Evolutionary conservation across 2,113 vertebrate species (phyloP), one percentile per base, ranked within the genome.

Genomic region (Martes martes): DNA sequence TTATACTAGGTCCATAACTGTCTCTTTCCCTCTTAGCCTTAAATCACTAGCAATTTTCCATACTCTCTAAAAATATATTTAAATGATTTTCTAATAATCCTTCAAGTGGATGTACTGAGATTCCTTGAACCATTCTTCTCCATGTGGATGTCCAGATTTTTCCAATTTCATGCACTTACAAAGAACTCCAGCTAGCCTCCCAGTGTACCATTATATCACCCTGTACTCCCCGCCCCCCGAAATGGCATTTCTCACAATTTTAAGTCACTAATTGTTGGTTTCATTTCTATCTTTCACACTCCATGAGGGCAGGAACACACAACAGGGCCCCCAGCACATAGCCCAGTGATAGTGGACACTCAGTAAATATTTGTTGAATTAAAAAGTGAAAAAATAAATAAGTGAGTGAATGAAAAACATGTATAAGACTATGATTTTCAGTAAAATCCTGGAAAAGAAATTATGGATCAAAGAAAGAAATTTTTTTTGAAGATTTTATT

Each of bases 31-130:
- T 47, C 39, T 90, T 59, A 89, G 45, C 71, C 85, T 80, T 93
- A 91, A 95, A 91, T 93, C 76, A 91, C 65, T 42, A 94, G 39
- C 67, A 95, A 94, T 95, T 93, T 80, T 69, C 52, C 39, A 94
- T 76, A 91, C 33, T 81, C 81, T 94, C 36, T 73, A 90, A 95
- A 86, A 97, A 26, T 45, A 55, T 15, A 24, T 91, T 85, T 96
- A 85, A 96, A 93, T 82, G 50, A 45, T 42, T 80, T 76, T 94
- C 26, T 90, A 91, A 81, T 94, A 79, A 90, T 80, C 31, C 28
- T 65, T 89, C 33, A 94, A 92, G 87, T 67, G 79, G 78, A 82
- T 67, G 15, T 42, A 69, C 23, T 93, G 73, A 92, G 36, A 91
- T 86, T 93, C 85, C 79, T 86, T 73, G 11, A 91, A 69, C 59